A percentile compares a stretch with the other conserved stretches of the same genome.
These are phyloP conservation scores for Eupithecia pulchellata DNA, from an alignment of 2,888 invertebrate genomes.

Conservation along the genomic window DNA sequence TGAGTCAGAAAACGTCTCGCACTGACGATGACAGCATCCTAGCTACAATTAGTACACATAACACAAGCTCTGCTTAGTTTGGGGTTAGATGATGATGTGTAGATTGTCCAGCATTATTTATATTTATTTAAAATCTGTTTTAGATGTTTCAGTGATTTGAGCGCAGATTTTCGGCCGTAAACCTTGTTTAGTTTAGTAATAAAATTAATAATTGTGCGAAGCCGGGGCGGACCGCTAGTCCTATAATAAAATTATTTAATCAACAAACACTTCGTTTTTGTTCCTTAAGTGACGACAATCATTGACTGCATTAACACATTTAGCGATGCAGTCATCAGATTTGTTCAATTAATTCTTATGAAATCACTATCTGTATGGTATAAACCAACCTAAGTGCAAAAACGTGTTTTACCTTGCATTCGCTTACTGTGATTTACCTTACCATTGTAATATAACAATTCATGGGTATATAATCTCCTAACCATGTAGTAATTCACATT, in stretches of 20 bases:
- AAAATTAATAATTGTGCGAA: too few relatives aligned
- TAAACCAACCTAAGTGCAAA: not conserved
- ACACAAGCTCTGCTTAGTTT: too few relatives aligned
- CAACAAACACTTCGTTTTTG: not conserved
- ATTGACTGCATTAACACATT: slow-evolving; percentile 4
- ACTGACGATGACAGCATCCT: slow-evolving; percentile 20
- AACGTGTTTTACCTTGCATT: not conserved
- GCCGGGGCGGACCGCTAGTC: too few relatives aligned
- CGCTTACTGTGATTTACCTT: not conserved
- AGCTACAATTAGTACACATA: not conserved
- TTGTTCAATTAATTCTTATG: slow-evolving; percentile 13
- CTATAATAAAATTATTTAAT: not conserved
- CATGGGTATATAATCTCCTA: not conserved
- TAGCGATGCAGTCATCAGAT: slow-evolving; percentile 30
- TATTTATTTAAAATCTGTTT: too few relatives aligned
- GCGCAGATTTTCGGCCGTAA: not conserved
- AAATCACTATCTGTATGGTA: not conserved
- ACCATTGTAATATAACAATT: not conserved
- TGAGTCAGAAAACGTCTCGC: slow-evolving; percentile 34
- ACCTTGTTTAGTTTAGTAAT: too few relatives aligned
- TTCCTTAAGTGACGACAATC: not conserved
- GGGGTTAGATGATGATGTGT: too few relatives aligned
- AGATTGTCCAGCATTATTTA: too few relatives aligned
- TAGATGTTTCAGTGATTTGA: not conserved
- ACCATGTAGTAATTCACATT: not conserved